phyloP scores from a whole-genome alignment of 37 sponge, comb jelly and placozoan genomes.

The Agelas oroides region DNA sequence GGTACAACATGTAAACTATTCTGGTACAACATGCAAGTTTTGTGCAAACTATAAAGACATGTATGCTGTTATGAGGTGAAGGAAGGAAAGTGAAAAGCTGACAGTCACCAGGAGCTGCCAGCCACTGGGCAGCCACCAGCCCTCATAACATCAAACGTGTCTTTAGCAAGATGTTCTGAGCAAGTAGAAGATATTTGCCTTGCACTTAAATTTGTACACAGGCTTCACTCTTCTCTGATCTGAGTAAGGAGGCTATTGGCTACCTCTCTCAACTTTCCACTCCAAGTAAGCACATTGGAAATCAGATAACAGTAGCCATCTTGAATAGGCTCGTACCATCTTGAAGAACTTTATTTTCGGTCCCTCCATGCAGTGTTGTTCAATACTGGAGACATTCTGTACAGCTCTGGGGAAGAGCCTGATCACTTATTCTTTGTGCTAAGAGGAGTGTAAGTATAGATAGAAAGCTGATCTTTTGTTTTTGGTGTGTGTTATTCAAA shows the following conservation, averaged over 20 bases:
- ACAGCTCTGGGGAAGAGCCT: slow-evolving; percentile 11
- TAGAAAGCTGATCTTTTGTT: not conserved
- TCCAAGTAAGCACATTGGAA: slow-evolving; percentile 11
- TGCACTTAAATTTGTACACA: not conserved
- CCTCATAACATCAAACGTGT: too few relatives aligned
- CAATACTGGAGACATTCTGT: slow-evolving; percentile 20
- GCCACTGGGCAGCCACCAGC: too few relatives aligned
- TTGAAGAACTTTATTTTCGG: too few relatives aligned
- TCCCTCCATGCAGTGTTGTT: slow-evolving; percentile 37
- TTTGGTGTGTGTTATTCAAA: not conserved
- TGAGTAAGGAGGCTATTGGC: not conserved
- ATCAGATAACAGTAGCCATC: not conserved
- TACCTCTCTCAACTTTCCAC: not conserved
- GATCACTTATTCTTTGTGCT: slow-evolving; percentile 14
- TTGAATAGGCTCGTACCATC: not conserved
- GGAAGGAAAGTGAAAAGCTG: too few relatives aligned
- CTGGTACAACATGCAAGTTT: too few relatives aligned
- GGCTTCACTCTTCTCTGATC: not conserved
- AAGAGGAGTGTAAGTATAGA: slow-evolving; percentile 14
- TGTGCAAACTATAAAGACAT: too few relatives aligned
- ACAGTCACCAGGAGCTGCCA: too few relatives aligned
- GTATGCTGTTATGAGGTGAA: too few relatives aligned
- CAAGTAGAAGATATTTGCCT: too few relatives aligned
- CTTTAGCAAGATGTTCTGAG: too few relatives aligned
- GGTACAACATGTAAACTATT: too few relatives aligned